Evolutionary conservation across 2,113 vertebrate species (phyloP), one percentile per base, ranked within the genome.

Genomic region (Laticauda laticaudata): DNA sequence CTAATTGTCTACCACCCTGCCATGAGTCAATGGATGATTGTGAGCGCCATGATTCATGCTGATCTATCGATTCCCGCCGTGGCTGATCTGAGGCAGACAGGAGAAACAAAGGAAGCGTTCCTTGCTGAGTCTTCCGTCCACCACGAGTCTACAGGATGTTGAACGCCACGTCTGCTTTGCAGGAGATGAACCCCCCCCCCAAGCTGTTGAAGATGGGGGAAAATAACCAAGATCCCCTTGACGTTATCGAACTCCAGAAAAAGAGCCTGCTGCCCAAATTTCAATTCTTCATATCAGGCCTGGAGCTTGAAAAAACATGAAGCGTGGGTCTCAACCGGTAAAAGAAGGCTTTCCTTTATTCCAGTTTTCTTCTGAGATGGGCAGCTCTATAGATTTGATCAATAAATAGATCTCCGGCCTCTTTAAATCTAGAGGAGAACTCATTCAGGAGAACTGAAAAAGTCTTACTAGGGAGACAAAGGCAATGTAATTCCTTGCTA

Each of bases 1-100:
- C 87, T 91, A 54, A 61, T 93, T 86, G 54, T 91, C 86, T 89
- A 85, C 88, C 90, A 24, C 87, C 61, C 91, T 53, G 61, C 86
- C 87, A 61, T 59, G 59, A 81, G 61, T 55, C 43, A 2, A n/a
- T n/a, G 43, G 43, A 87, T 18, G 53, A 59, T 89, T 12, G 48
- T 7, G 4, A 51, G 48, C 18, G 55, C 87, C 54, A 59, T 85
- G 89, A 90, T 56, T 89, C 90, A 34, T 0, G 93, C 61, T 89
- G 93, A 69, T 75, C 29, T 45, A 92, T 93, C 86, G 75, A 93
- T 92, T 88, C 55, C 23, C 9, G 29, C 21, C 29, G 86, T 55
- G 18, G 87, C 43, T 34, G 87, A 23, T 56, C 86, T 56, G 64
- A 86, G 61, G 45, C n/a, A 9, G 43, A 61, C n/a, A 11, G 43